Base-by-base conservation (phyloP, 1,140 invertebrate species). In the Arctopsyche grandis region DNA sequence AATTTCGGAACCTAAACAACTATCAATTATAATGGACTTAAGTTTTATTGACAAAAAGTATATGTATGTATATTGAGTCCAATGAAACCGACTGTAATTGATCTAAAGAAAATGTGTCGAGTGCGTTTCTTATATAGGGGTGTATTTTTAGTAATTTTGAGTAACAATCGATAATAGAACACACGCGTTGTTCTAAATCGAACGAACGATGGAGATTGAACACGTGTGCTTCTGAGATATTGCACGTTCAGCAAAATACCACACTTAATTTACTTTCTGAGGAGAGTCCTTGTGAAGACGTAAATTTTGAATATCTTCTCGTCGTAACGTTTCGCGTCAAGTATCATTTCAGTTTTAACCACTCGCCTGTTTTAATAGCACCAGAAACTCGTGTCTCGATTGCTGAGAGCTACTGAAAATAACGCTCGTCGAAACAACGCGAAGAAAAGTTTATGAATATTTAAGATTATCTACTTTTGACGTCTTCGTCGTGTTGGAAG, bases 401-500 rank as follows among this genome's bases (percentile, higher is more conserved):
- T 52, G 48, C 48, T 10, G 48, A 52, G 10, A 14, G 48, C 48
- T 10, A 14, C 48, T 52, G 48, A 52, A 52, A 52, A 52, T 52
- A 52, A 52, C 48, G 16, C 10, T 16, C 48, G 10, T 52, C 10
- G 16, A 16, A 52, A 60, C 58, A 66, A 26, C 63, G 21, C 10
- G 63, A 66, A 26, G 63, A 66, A 66, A 66, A 24, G 21, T 66
- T 66, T 26, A 66, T 66, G 24, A 3, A 22, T 5, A 26, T 66
- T 66, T 66, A 66, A 1, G 63, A 66, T 0, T 66, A 24, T 66
- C 9, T 22, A 66, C 26, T 38, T 38, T 66, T 22, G 63, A n/a
- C n/a, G 16, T 52, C 16, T 12, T 52, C 48, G 48, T 12, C 48
- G 48, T 12, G 29, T 38, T 1, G 29, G 29, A 38, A 1, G 29